A percentile compares a stretch with the other conserved stretches of the same genome.
Evolutionary conservation across 2,113 vertebrate species (phyloP).

Genomic region (Pogona vitticeps): DNA sequence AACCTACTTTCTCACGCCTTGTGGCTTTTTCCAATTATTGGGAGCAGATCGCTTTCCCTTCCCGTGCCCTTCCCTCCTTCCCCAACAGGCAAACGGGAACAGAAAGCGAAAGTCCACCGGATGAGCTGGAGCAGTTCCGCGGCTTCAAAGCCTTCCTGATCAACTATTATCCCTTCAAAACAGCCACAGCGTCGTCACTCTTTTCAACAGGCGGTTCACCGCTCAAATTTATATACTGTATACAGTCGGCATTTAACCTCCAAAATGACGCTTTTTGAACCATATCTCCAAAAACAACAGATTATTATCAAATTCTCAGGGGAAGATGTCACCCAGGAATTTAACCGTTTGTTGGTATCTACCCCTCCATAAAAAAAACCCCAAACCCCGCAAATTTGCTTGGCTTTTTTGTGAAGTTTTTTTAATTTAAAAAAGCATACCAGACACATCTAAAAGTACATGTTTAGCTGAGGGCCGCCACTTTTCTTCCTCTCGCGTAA

Average conservation of each 20-base stretch:
- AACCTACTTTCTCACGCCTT: neutral
- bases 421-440: neutral
- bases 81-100: neutral
- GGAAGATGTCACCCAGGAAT: neutral
- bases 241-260: neutral
- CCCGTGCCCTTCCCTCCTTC: neutral
- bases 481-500: too few relatives aligned
- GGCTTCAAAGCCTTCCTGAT: neutral
- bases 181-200: too few relatives aligned
- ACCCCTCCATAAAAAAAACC: neutral
- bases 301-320: neutral
- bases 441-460: neutral
- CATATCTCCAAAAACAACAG: neutral
- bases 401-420: neutral
- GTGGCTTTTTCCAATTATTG: neutral
- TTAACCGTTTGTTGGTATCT: too few relatives aligned
- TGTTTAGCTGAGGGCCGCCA: too few relatives aligned
- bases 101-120: conserved; percentile 1
- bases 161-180: neutral
- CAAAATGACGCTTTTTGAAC: neutral
- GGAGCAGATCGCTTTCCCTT: neutral
- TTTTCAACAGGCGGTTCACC: too few relatives aligned
- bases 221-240: too few relatives aligned
- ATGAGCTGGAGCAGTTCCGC: too few relatives aligned
- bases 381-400: too few relatives aligned